Conservation (phyloP, 1,140 invertebrate genomes). For the Latrodectus geometricus region DNA sequence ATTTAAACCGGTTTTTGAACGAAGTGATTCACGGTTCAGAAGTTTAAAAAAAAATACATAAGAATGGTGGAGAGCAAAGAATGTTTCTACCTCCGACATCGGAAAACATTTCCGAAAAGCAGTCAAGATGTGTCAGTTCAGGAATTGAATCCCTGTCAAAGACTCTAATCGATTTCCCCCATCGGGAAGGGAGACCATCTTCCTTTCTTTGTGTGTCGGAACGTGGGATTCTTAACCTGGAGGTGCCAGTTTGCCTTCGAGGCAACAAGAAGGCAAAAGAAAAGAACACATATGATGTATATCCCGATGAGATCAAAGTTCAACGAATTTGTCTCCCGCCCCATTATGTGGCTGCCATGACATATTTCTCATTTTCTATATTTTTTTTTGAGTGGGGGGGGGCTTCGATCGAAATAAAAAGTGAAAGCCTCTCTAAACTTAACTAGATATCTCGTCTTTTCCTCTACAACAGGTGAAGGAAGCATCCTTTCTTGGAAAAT, state of each 20-base stretch:
- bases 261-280: background rate
- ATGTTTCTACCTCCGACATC: background rate
- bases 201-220: background rate
- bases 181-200: background rate
- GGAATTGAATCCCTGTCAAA: slow-evolving; percentile 6
- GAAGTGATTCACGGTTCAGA: no score
- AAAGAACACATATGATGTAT: slow-evolving; percentile 10
- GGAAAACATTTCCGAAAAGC: background rate
- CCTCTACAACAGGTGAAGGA: background rate
- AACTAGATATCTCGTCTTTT: background rate
- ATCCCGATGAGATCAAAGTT: slow-evolving; percentile 41
- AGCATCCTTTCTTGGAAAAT: background rate
- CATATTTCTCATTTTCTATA: slow-evolving; percentile 8
- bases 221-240: background rate
- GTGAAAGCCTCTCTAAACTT: background rate
- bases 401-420: background rate
- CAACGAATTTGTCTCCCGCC: slow-evolving; percentile 37
- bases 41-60: no score
- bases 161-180: slow-evolving; percentile 13
- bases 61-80: no score
- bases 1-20: no score
- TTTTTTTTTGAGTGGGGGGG: background rate
- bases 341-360: slow-evolving; percentile 29
- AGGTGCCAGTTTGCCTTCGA: background rate
- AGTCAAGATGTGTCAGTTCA: background rate